A percentile compares a stretch with the other conserved stretches of the same genome.
phyloP scores from a whole-genome alignment of 2,888 invertebrate species.

The Nebria brevicollis region DNA sequence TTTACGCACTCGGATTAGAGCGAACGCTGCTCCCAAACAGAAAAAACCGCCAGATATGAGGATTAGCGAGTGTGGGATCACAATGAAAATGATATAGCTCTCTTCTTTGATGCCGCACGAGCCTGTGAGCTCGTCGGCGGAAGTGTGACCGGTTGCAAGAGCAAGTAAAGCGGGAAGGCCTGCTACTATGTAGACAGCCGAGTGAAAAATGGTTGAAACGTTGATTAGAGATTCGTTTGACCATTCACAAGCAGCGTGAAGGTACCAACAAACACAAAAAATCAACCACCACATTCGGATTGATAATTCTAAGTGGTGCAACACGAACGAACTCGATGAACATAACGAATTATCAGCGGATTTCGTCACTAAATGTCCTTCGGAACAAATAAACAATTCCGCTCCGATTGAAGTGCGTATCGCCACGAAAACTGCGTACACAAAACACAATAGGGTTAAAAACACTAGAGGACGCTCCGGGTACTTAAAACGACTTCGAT shows the following conservation, averaged over 20 bases:
- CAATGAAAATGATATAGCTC: slow-evolving; percentile 71
- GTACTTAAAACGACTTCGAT: slow-evolving; percentile 88
- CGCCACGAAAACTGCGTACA: slow-evolving; percentile 55
- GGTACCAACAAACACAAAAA: slow-evolving; percentile 88
- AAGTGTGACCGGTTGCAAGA: slow-evolving; percentile 79
- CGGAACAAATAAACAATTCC: slow-evolving; percentile 45
- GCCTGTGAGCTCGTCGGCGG: slow-evolving; percentile 83
- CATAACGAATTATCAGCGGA: slow-evolving; percentile 54
- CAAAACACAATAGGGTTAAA: slow-evolving; percentile 77
- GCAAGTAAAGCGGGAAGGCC: slow-evolving; percentile 86
- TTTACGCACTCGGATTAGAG: slow-evolving; percentile 77
- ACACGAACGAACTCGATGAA: slow-evolving; percentile 55
- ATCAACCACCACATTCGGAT: slow-evolving; percentile 90
- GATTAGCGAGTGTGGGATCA: slow-evolving; percentile 64
- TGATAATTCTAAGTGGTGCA: slow-evolving; percentile 78
- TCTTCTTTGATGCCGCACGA: slow-evolving; percentile 78
- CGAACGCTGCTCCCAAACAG: slow-evolving; percentile 78
- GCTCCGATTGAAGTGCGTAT: slow-evolving; percentile 56
- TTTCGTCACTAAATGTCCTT: slow-evolving; percentile 51
- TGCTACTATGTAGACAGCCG: slow-evolving; percentile 88
- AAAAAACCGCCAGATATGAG: slow-evolving; percentile 74
- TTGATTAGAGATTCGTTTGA: slow-evolving; percentile 91
- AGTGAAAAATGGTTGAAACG: slow-evolving; percentile 86
- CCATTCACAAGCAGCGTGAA: slow-evolving; percentile 93
- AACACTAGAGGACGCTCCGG: slow-evolving; percentile 93